A percentile compares a stretch with the other conserved stretches of the same genome.
Conservation (phyloP, 2,797 vertebrate species). For the Myiotriccus ornatus region DNA sequence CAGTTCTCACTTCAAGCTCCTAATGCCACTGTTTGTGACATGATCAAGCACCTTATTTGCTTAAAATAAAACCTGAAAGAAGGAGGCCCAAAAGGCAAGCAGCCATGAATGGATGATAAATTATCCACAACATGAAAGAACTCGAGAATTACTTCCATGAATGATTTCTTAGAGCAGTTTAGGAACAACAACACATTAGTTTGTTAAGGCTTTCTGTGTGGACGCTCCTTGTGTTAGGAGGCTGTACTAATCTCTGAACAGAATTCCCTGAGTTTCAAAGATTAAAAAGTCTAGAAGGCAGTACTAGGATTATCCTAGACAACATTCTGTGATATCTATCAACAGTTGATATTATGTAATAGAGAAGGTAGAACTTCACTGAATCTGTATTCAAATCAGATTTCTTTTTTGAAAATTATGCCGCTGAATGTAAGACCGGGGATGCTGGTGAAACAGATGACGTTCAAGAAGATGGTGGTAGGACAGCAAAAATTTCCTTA, state of each 20-base stretch:
- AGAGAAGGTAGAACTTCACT: neutral
- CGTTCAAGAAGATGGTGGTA: neutral
- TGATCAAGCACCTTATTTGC: neutral
- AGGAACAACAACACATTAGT: accelerated
- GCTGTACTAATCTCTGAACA: neutral
- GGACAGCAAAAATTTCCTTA: neutral
- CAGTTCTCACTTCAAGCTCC: neutral
- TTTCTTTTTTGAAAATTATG: neutral
- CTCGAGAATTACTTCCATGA: neutral
- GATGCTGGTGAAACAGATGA: neutral
- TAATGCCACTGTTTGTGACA: neutral
- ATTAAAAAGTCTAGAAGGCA: neutral
- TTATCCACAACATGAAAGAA: neutral
- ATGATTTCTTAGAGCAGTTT: neutral
- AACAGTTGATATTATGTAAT: neutral
- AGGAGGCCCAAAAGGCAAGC: neutral
- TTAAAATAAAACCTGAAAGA: neutral
- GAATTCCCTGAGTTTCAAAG: neutral
- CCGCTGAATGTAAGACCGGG: neutral
- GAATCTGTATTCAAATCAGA: neutral
- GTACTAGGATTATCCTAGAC: neutral
- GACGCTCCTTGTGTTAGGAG: neutral
- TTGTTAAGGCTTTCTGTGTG: neutral
- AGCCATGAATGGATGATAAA: neutral
- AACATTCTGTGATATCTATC: neutral